Conservation (phyloP, 1,140 invertebrate genomes). For the Eriocheir sinensis region DNA sequence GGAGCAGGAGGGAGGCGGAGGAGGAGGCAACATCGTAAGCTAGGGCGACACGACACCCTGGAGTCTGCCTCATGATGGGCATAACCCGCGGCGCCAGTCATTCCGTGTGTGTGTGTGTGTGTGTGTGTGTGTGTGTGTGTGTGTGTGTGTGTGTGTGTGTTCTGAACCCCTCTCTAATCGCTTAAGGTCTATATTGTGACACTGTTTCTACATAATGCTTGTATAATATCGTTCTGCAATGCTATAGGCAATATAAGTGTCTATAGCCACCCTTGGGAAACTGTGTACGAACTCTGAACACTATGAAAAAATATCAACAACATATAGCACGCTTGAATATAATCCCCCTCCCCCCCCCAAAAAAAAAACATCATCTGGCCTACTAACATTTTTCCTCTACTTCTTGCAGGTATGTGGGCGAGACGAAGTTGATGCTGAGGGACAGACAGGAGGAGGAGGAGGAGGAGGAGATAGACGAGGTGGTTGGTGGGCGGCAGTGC, state of each 20-base stretch:
- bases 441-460: neutral
- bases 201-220: too few species aligned
- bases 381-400: neutral
- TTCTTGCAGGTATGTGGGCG: neutral
- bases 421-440: too few species aligned
- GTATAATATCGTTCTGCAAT: too few species aligned
- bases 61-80: constrained; percentile 40
- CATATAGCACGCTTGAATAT: neutral
- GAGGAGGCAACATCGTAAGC: neutral
- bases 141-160: too few species aligned
- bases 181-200: too few species aligned
- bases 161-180: too few species aligned
- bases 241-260: too few species aligned
- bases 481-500: neutral
- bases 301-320: neutral
- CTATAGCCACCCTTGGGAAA: too few species aligned
- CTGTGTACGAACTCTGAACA: too few species aligned
- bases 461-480: neutral
- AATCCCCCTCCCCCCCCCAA: too few species aligned
- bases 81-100: constrained; percentile 52
- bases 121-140: too few species aligned
- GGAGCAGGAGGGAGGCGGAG: neutral
- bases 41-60: neutral
- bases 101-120: too few species aligned
- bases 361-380: neutral